These are phyloP conservation scores for Spondyliosoma cantharus DNA, from an alignment of 2,797 vertebrate genomes.

Conservation along the genomic window DNA sequence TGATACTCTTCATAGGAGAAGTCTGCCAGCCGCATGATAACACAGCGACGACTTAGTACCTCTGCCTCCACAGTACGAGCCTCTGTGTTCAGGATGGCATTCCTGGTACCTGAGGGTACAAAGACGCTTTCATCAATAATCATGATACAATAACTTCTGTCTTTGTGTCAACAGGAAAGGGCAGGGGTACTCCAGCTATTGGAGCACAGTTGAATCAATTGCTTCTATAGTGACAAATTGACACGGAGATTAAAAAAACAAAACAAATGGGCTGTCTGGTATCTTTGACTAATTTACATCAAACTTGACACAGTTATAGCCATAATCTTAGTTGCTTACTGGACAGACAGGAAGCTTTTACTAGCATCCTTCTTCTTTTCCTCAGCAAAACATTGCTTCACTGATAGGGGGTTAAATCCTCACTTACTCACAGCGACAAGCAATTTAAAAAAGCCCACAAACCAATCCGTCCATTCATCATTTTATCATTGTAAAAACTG, in stretches of 20 bases:
- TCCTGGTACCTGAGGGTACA: conserved; percentile 89
- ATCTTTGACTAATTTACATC: neutral
- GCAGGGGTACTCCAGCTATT: neutral
- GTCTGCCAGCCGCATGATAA: conserved; percentile 95
- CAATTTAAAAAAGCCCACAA: neutral
- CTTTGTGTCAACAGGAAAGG: neutral
- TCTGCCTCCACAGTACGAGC: conserved; percentile 95
- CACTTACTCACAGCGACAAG: neutral
- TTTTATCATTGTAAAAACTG: neutral
- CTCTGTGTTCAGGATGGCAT: conserved; percentile 96
- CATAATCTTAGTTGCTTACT: neutral
- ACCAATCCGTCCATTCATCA: neutral
- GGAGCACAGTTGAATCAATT: neutral
- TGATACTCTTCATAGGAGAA: conserved; percentile 97
- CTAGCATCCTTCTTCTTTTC: neutral
- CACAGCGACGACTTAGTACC: conserved; percentile 96
- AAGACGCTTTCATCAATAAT: neutral
- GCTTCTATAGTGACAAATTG: neutral
- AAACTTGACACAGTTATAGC: neutral
- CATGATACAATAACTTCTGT: neutral
- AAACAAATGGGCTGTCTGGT: neutral
- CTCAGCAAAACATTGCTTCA: neutral
- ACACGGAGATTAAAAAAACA: neutral
- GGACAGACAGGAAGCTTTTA: neutral
- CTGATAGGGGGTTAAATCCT: neutral